phyloP scores from a whole-genome alignment of 2,113 vertebrate species.

The Tragelaphus strepsiceros region DNA sequence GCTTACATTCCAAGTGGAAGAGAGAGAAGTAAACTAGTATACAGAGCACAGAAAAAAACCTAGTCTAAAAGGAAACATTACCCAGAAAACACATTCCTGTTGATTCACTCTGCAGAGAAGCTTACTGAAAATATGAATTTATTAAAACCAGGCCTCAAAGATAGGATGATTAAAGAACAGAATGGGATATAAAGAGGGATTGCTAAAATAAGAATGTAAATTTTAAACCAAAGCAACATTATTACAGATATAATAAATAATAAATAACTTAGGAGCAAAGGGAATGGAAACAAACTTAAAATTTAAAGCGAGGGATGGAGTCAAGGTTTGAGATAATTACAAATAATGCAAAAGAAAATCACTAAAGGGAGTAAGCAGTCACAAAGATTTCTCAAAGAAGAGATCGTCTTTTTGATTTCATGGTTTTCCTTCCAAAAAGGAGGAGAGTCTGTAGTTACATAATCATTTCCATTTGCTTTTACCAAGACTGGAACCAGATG shows the following conservation, averaged over 20 bases:
- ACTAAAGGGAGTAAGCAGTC: not conserved
- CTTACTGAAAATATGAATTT: not conserved
- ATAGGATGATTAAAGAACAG: not conserved
- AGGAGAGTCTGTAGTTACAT: not conserved
- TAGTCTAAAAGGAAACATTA: not conserved
- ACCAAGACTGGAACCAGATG: not conserved
- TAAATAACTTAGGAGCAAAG: not conserved
- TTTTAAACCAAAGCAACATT: not conserved
- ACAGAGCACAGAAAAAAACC: not conserved
- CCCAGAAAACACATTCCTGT: not conserved
- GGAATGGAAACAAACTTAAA: not conserved
- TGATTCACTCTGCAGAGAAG: not conserved
- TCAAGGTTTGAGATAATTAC: not conserved
- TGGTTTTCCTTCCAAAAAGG: not conserved
- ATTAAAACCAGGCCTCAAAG: not conserved
- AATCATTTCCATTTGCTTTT: conserved; percentile 34
- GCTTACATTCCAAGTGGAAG: not conserved
- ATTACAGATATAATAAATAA: not conserved
- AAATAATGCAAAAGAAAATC: not conserved
- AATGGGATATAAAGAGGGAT: not conserved
- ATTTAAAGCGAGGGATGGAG: not conserved
- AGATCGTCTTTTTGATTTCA: not conserved
- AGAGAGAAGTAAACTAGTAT: not conserved
- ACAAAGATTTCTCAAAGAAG: not conserved
- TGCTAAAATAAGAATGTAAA: not conserved